Evolutionary conservation across 2,888 invertebrate genomes (phyloP).

Genomic region (Drosophila emarginata): DNA sequence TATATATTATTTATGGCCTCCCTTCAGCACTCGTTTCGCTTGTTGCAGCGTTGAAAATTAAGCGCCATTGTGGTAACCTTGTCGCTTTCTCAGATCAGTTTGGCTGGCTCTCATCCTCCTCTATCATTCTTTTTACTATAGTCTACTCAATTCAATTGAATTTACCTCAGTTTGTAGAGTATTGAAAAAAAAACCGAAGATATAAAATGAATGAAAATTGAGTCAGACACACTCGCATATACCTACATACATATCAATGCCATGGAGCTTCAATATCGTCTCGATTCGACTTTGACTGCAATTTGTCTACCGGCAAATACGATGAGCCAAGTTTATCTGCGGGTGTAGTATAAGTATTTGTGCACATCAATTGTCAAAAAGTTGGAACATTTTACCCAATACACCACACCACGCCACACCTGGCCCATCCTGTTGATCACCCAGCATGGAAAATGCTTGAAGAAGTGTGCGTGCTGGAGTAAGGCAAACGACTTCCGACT

Average conservation of each 20-base stretch:
- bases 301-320: conserved; percentile 61
- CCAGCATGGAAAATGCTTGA: conserved; percentile 6
- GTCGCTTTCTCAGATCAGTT: conserved; percentile 28
- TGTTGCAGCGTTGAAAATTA: conserved; percentile 65
- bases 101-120: not conserved
- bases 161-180: conserved; percentile 67
- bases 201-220: conserved; percentile 50
- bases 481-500: conserved; percentile 56
- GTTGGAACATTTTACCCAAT: conserved; percentile 30
- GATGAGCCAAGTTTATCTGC: conserved; percentile 44
- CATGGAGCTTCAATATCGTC: conserved; percentile 19
- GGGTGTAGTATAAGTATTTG: conserved; percentile 63
- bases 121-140: conserved; percentile 16
- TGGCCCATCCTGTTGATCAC: not conserved
- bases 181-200: conserved; percentile 23
- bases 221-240: conserved; percentile 31
- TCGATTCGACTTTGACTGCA: conserved; percentile 49
- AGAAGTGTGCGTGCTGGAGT: conserved; percentile 35
- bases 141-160: conserved; percentile 67
- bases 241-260: conserved; percentile 43
- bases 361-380: conserved; percentile 71
- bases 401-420: not conserved
- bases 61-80: conserved; percentile 63
- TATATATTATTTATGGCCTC: conserved; percentile 47
- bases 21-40: conserved; percentile 4